Conservation (phyloP, 92 coral and sea anemone species). For the Diadumene lineata region DNA sequence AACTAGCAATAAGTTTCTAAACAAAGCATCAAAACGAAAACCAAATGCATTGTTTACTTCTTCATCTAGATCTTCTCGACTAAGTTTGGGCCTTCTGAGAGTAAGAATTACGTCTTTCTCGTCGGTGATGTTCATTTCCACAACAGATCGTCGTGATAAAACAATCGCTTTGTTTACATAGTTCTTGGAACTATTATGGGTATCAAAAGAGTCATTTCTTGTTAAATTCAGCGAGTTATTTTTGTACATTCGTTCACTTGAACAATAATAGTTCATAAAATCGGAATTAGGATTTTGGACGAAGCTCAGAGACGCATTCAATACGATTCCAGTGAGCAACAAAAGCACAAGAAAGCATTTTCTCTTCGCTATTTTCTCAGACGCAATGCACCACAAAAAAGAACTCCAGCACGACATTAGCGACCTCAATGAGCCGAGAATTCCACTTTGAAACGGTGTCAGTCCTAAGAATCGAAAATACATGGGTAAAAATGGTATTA, state of each 20-base stretch:
- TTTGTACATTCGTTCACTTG: background rate
- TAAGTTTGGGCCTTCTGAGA: background rate
- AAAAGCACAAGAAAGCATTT: slow-evolving; percentile 63
- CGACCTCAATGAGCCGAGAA: slow-evolving; percentile 70
- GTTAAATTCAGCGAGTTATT: background rate
- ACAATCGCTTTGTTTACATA: background rate
- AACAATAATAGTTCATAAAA: slow-evolving; percentile 60
- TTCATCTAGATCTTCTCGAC: background rate
- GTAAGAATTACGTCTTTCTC: background rate
- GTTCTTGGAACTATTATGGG: background rate
- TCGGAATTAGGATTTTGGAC: slow-evolving; percentile 39
- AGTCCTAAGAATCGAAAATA: slow-evolving; percentile 92
- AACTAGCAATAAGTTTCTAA: slow-evolving; percentile 54
- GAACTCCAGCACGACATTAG: slow-evolving; percentile 83
- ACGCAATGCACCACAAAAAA: slow-evolving; percentile 60
- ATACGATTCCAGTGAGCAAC: slow-evolving; percentile 57
- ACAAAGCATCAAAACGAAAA: slow-evolving; percentile 66
- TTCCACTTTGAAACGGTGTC: slow-evolving; percentile 86
- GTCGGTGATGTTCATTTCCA: background rate
- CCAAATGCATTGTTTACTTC: slow-evolving; percentile 50
- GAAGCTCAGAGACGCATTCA: slow-evolving; percentile 71
- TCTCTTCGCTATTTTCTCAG: slow-evolving; percentile 72
- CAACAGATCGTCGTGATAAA: background rate
- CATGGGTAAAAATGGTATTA: slow-evolving; percentile 92
- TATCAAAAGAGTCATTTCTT: background rate